These are phyloP conservation scores for Metopia argyrocephala DNA, from an alignment of 2,888 invertebrate genomes.

Conservation along the genomic window DNA sequence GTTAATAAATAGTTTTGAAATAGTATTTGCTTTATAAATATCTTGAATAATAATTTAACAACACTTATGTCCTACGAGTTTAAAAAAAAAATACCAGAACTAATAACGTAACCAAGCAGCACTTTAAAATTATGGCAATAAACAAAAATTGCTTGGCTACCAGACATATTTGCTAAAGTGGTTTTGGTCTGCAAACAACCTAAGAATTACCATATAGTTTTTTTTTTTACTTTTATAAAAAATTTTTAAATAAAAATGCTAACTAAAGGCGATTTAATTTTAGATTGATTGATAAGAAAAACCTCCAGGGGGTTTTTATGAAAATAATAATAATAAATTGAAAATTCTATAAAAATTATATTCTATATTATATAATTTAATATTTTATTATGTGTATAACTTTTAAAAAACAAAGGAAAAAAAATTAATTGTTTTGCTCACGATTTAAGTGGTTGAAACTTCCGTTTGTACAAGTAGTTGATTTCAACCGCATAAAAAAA, in stretches of 20 bases:
- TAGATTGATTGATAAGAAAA: slow-evolving; percentile 43
- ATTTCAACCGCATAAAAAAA: slow-evolving; percentile 29
- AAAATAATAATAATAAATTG: slow-evolving; percentile 1
- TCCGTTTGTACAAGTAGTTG: slow-evolving; percentile 55
- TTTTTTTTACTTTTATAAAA: not conserved
- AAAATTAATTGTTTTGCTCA: slow-evolving; percentile 41
- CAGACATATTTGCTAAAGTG: slow-evolving; percentile 21
- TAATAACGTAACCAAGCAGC: not conserved
- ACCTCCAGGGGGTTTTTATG: slow-evolving; percentile 4
- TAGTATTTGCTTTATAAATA: no score
- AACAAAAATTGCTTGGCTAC: not conserved
- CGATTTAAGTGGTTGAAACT: slow-evolving; percentile 56
- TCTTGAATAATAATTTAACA: no score
- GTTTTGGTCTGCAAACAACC: slow-evolving; percentile 32
- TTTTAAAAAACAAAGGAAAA: slow-evolving; percentile 24
- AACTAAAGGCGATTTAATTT: slow-evolving; percentile 43
- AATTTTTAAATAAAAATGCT: not conserved
- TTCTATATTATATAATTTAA: slow-evolving; percentile 2
- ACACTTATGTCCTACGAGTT: no score
- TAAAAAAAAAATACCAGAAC: no score
- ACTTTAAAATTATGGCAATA: no score
- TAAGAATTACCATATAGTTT: not conserved
- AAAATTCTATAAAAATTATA: slow-evolving; percentile 13
- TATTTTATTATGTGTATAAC: slow-evolving; percentile 10
- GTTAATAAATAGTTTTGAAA: no score